Percentiles rank a stretch among this genome's conserved stretches.
Conservation (phyloP, 2,797 vertebrate genomes). For the Cirrhinus mrigala region DNA sequence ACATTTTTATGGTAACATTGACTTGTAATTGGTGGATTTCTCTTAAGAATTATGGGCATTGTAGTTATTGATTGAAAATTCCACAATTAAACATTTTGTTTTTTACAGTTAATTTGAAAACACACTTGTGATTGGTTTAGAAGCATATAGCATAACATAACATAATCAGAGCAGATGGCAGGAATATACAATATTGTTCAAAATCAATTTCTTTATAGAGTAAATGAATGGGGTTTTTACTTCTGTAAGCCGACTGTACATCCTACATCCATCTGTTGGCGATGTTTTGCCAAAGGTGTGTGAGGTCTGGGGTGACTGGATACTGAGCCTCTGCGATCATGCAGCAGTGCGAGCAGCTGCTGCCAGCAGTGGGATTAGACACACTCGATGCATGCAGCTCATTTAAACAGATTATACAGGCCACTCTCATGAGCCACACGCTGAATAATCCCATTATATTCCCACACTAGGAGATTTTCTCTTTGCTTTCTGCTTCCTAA, state of each 20-base stretch:
- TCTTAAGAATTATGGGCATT: background rate
- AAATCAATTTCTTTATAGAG: background rate
- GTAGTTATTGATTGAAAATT: background rate
- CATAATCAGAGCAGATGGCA: background rate
- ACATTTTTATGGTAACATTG: no score
- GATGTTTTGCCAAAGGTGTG: slow-evolving; percentile 17
- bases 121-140: background rate
- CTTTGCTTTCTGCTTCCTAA: slow-evolving; percentile 56
- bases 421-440: slow-evolving; percentile 57
- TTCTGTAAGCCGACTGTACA: slow-evolving; percentile 3
- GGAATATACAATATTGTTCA: background rate
- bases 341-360: background rate
- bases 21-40: slow-evolving; percentile 19
- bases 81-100: background rate
- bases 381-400: slow-evolving; percentile 64
- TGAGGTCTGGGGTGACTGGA: slow-evolving; percentile 20
- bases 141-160: background rate
- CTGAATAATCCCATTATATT: slow-evolving; percentile 71
- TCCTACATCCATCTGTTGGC: background rate
- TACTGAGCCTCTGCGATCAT: slow-evolving; percentile 52
- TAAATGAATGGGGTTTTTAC: background rate
- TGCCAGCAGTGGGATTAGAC: slow-evolving; percentile 68
- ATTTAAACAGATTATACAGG: slow-evolving; percentile 71
- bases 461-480: slow-evolving; percentile 51
- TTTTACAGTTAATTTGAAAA: background rate